phyloP scores from a whole-genome alignment of 2,113 vertebrate species.

The Siphamia tubifer region DNA sequence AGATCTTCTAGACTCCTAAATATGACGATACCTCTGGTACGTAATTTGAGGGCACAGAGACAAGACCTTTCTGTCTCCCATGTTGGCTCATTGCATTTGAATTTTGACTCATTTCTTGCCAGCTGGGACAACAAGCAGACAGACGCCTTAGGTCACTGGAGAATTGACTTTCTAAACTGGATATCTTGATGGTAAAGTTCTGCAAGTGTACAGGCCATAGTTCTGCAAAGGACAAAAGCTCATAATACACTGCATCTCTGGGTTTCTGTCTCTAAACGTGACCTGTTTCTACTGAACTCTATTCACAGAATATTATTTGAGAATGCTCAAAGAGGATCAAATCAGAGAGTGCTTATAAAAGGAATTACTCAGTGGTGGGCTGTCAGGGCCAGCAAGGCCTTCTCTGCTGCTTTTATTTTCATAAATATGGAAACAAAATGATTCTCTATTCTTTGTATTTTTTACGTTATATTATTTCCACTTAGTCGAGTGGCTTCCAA shows the following conservation, averaged over 20 bases:
- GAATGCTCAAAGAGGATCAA: too few relatives aligned
- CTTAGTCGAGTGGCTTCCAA: too few relatives aligned
- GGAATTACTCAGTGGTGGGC: background rate
- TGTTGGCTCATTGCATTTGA: slow-evolving; percentile 26
- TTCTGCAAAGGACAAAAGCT: background rate
- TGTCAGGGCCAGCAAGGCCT: too few relatives aligned
- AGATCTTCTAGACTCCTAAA: too few relatives aligned
- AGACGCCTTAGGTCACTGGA: background rate
- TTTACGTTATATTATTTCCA: too few relatives aligned
- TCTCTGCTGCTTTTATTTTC: too few relatives aligned
- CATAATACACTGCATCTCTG: background rate
- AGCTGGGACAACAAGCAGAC: slow-evolving; percentile 1
- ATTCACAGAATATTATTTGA: too few relatives aligned
- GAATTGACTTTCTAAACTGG: slow-evolving; percentile 8
- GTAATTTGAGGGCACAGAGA: background rate
- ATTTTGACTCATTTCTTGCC: slow-evolving; percentile 28
- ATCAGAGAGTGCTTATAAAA: too few relatives aligned
- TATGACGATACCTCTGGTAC: background rate
- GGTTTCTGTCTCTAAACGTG: background rate
- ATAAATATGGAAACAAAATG: too few relatives aligned
- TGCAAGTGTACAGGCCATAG: background rate
- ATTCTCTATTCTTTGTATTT: too few relatives aligned
- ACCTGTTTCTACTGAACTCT: background rate
- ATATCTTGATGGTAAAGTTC: background rate
- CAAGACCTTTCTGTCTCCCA: background rate